Conservation (phyloP, 2,888 invertebrate genomes). For the Tiliacea citrago region DNA sequence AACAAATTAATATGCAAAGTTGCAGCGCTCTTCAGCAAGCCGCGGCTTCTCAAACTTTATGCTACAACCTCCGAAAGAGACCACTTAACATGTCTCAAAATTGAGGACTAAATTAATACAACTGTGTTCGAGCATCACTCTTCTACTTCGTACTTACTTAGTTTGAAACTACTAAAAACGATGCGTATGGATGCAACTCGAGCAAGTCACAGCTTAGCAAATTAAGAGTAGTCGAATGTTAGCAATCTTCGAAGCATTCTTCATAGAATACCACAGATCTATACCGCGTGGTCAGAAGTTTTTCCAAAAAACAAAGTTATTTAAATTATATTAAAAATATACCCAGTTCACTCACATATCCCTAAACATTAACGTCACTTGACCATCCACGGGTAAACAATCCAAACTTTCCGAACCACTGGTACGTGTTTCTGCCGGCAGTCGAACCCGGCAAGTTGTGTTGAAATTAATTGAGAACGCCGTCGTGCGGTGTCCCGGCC, state of each 20-base stretch:
- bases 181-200: not conserved
- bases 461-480: constrained; percentile 68
- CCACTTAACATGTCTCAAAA: constrained; percentile 2
- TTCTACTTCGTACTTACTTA: not conserved
- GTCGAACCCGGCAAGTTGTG: constrained; percentile 63
- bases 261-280: not conserved
- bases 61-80: not conserved
- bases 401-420: constrained; percentile 61
- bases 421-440: constrained; percentile 48
- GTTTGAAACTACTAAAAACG: not conserved
- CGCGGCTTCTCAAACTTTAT: constrained; percentile 33
- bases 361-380: constrained; percentile 7
- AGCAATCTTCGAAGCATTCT: not conserved
- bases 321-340: not conserved
- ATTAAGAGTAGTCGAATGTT: not conserved
- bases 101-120: not conserved
- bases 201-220: not conserved
- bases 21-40: constrained; percentile 33
- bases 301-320: not conserved
- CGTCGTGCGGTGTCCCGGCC: constrained; percentile 51
- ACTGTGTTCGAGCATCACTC: not conserved
- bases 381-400: constrained; percentile 38
- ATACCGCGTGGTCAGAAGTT: not conserved
- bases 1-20: constrained; percentile 70
- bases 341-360: not conserved